Evolutionary conservation across 2,888 invertebrate species (phyloP).

Genomic region (Drosophila paracracens): DNA sequence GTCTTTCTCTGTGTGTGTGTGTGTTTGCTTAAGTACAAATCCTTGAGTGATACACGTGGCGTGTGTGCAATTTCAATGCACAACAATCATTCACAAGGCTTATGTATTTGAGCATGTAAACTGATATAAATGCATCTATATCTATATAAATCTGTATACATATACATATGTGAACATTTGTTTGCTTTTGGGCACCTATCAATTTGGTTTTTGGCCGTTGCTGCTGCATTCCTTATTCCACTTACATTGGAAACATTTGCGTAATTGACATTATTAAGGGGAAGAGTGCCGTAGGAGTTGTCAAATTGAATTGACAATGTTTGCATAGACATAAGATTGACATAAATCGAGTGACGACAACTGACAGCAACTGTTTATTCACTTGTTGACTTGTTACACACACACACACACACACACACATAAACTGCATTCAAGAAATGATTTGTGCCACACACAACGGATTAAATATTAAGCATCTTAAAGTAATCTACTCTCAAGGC

Average conservation of each 20-base stretch:
- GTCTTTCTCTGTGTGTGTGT: background rate
- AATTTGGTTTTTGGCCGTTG: background rate
- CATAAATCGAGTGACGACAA: background rate
- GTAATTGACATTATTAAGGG: constrained; percentile 23
- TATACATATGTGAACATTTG: constrained; percentile 28
- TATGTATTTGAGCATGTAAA: background rate
- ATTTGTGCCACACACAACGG: background rate
- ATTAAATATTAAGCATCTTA: background rate
- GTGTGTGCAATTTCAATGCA: constrained; percentile 46
- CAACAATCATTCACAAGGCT: constrained; percentile 15
- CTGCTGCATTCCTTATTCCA: background rate
- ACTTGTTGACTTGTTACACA: constrained; percentile 31
- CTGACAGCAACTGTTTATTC: constrained; percentile 19
- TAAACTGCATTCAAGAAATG: constrained; percentile 10
- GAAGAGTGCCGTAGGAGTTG: background rate
- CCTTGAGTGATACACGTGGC: constrained; percentile 39
- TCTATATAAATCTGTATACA: background rate
- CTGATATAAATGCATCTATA: constrained; percentile 13
- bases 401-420: constrained; percentile 7
- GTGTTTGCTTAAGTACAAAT: constrained; percentile 18
- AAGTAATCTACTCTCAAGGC: background rate
- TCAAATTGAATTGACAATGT: constrained; percentile 35
- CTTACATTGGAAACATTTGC: constrained; percentile 17
- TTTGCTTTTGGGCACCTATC: constrained; percentile 4
- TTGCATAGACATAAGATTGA: constrained; percentile 5